phyloP scores from a whole-genome alignment of 2,888 invertebrate genomes.

The Noctua janthina region DNA sequence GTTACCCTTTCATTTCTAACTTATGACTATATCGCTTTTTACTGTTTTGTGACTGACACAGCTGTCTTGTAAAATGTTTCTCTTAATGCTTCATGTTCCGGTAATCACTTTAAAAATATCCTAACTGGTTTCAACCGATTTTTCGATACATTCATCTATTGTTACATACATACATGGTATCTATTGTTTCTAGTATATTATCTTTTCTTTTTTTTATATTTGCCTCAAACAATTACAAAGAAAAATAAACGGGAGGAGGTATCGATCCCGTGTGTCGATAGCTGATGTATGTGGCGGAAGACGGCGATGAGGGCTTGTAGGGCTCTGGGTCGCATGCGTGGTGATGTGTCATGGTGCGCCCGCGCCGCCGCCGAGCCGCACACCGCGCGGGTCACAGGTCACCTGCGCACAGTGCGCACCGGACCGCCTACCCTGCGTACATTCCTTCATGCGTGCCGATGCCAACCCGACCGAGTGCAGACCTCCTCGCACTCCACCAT shows the following conservation, averaged over 20 bases:
- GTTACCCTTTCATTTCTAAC: conserved; percentile 72
- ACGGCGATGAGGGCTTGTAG: conserved; percentile 16
- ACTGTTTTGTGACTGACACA: conserved; percentile 50
- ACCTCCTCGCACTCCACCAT: neutral
- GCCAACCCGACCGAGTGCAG: conserved; percentile 57
- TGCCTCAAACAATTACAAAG: conserved; percentile 45
- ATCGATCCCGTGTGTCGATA: conserved; percentile 69
- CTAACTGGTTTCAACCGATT: neutral
- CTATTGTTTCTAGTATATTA: neutral
- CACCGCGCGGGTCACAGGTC: conserved; percentile 82
- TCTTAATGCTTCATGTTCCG: conserved; percentile 8
- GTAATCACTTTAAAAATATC: neutral
- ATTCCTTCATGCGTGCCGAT: conserved; percentile 74
- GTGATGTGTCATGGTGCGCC: conserved; percentile 74
- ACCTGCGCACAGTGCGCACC: conserved; percentile 70
- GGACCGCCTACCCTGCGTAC: conserved; percentile 82
- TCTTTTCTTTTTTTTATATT: conserved; percentile 5
- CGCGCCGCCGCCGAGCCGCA: conserved; percentile 48
- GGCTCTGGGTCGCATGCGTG: conserved; percentile 39
- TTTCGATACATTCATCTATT: neutral
- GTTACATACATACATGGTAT: no score
- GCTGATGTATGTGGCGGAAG: conserved; percentile 39
- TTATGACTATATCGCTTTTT: conserved; percentile 59
- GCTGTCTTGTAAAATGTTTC: conserved; percentile 24
- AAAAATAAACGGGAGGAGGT: conserved; percentile 62